These are phyloP conservation scores for Megathymus violae DNA, from an alignment of 1,140 invertebrate genomes.

Conservation along the genomic window DNA sequence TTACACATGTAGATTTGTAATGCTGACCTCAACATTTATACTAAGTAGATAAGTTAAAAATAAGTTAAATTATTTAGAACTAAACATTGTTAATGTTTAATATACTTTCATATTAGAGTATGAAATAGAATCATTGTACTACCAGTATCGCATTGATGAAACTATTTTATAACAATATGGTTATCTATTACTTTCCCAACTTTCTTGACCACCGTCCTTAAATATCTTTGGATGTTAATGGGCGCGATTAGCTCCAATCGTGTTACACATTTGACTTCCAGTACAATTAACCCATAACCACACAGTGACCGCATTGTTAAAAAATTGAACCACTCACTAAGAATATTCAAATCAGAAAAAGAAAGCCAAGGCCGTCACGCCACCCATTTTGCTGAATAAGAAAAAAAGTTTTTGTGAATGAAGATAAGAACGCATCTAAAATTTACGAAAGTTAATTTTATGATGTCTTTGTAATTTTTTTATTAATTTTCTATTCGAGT, in stretches of 20 bases:
- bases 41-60: no score
- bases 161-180: no score
- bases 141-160: no score
- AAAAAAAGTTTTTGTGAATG: constrained; percentile 56
- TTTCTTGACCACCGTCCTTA: constrained; percentile 90
- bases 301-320: constrained; percentile 57
- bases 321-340: constrained; percentile 54
- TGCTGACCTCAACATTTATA: no score
- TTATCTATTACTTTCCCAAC: constrained; percentile 73
- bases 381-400: constrained; percentile 59
- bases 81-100: no score
- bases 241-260: constrained; percentile 89
- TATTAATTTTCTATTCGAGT: no score
- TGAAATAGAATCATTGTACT: no score
- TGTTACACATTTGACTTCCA: constrained; percentile 86
- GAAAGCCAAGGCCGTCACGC: constrained; percentile 63
- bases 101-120: no score
- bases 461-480: no score
- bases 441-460: no score
- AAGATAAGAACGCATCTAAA: constrained; percentile 58
- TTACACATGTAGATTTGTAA: no score
- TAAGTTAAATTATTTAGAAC: no score
- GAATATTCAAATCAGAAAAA: constrained; percentile 66
- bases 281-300: constrained; percentile 86
- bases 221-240: constrained; percentile 94